Conservation (phyloP, 1,140 invertebrate genomes). For the Harpegnathos saltator region DNA sequence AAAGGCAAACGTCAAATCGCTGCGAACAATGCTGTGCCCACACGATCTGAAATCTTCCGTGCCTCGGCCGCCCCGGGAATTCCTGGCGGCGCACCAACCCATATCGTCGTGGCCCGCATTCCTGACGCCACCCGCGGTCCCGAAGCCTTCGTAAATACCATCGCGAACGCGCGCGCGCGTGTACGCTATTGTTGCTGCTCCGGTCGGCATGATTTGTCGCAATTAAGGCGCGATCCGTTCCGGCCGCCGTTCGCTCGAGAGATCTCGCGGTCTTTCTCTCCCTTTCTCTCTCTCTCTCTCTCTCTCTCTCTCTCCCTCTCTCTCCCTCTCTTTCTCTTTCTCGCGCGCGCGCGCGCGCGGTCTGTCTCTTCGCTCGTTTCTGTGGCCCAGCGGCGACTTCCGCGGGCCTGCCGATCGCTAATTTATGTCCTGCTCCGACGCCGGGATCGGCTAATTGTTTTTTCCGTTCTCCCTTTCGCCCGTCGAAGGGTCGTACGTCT, state of each 20-base stretch:
- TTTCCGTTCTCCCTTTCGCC: constrained; percentile 38
- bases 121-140: constrained; percentile 70
- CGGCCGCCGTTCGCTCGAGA: too few species aligned
- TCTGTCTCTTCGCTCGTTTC: neutral
- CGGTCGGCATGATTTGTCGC: constrained; percentile 75
- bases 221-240: constrained; percentile 79
- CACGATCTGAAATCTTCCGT: constrained; percentile 38
- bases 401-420: constrained; percentile 51
- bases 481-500: constrained; percentile 60
- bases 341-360: neutral
- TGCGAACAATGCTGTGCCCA: constrained; percentile 41
- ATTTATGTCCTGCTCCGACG: constrained; percentile 66
- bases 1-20: constrained; percentile 51
- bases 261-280: too few species aligned
- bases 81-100: constrained; percentile 43
- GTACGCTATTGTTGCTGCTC: constrained; percentile 70
- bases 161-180: constrained; percentile 31
- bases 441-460: constrained; percentile 72
- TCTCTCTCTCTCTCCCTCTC: too few species aligned
- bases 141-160: constrained; percentile 70
- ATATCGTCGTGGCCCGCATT: constrained; percentile 46
- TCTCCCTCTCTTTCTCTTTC: too few species aligned
- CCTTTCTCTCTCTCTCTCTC: too few species aligned
- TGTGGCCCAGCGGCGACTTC: constrained; percentile 7
- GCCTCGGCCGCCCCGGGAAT: constrained; percentile 62